Conservation (phyloP, 1,140 invertebrate genomes). For the Dinoponera quadriceps region DNA sequence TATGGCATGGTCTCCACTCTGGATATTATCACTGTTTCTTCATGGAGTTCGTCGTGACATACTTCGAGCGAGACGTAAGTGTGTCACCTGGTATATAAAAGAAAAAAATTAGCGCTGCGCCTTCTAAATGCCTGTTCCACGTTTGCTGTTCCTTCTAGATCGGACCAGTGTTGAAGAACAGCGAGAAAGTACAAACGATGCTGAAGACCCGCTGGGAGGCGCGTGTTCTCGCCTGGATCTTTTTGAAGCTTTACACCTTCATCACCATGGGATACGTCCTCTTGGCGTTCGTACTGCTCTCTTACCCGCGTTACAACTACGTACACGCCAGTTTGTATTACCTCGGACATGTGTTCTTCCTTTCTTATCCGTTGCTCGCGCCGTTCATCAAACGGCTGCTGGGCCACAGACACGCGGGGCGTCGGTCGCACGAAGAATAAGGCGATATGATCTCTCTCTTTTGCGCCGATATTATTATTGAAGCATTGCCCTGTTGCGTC, state of each 20-base stretch:
- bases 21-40: conserved; percentile 97
- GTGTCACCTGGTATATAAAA: not conserved
- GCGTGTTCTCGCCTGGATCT: conserved; percentile 84
- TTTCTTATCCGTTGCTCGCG: conserved; percentile 87
- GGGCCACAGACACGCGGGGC: conserved; percentile 57
- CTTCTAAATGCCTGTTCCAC: not conserved
- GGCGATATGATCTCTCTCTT: not conserved
- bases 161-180: conserved; percentile 85
- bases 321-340: conserved; percentile 89
- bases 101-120: not conserved
- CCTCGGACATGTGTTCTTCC: conserved; percentile 88
- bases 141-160: conserved; percentile 80
- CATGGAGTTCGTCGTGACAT: conserved; percentile 95
- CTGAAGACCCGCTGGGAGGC: conserved; percentile 81
- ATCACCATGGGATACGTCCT: conserved; percentile 95
- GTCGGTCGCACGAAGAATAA: conserved; percentile 50
- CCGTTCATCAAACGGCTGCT: conserved; percentile 82
- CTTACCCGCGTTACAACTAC: conserved; percentile 88
- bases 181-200: conserved; percentile 82
- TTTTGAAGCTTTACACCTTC: conserved; percentile 92
- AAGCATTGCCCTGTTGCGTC: not conserved
- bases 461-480: not conserved
- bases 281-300: conserved; percentile 92
- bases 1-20: conserved; percentile 97
- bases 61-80: conserved; percentile 94